Base-by-base conservation (phyloP, 92 coral and sea anemone genomes). In the Siderastrea siderea region DNA sequence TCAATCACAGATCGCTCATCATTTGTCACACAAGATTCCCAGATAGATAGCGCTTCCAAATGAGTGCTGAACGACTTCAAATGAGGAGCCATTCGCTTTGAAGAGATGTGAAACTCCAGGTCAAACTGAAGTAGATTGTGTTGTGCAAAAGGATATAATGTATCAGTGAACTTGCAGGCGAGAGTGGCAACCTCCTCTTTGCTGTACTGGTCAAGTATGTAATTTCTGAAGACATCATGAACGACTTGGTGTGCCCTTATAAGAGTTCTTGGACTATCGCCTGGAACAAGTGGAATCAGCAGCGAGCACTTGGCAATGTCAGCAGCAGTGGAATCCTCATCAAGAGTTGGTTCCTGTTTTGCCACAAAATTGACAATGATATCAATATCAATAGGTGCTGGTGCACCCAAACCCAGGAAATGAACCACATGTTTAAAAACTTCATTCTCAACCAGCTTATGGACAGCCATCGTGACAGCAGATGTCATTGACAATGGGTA, bases 241-340 rank as follows among this genome's bases (percentile, higher is more conserved):
- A 77, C 69, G 43, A 77, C 70, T 63, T 62, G 50, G 69, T 77
- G 82, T 54, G 61, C 52, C 44, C 11, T 60, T 59, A 77, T n/a
- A 6, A 60, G 82, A 15, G 46, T 47, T 45, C 15, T 47, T 14
- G 14, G 2, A 60, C 43, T 48, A 7, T 47, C 58, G 0, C 60
- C 82, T 77, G 13, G 11, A 58, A 2, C 1, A 13, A 53, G 12
- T 19, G 7, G 26, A 43, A 75, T 15, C 3, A 78, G 70, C 70
- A 78, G 19, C 47, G 57, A 78, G 71, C 82, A 78, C 8, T 62
- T 78, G 82, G 82, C 48, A 16, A 78, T 60, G 19, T 78, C 82
- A 46, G 82, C 70, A 45, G 82, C 59, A 1, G 54, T 17, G 6
- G 61, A 7, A 7, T 60, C 68, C 82, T 60, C 82, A n/a, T 78